Conservation (phyloP, 2,113 vertebrate genomes). For the Turnix velox region DNA sequence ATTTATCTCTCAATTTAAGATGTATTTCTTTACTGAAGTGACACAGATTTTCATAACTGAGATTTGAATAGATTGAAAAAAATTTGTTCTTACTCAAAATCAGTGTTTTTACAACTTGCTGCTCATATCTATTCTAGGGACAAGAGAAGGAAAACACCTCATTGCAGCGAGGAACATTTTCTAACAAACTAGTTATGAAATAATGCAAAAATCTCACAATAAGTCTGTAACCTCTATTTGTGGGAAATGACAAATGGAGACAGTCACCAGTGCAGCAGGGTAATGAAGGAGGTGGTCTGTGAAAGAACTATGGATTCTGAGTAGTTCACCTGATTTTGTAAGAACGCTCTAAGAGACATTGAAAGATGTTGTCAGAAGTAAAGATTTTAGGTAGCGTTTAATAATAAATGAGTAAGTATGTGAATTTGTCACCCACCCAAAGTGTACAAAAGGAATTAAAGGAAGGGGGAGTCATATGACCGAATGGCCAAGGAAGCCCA, state of each 20-base stretch:
- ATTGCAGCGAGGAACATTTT: background rate
- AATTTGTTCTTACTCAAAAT: background rate
- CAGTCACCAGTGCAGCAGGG: background rate
- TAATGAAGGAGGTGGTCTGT: background rate
- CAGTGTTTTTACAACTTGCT: background rate
- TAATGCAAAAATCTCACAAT: background rate
- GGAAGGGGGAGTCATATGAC: background rate
- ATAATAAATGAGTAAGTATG: background rate
- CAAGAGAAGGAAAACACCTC: background rate
- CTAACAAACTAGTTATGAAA: background rate
- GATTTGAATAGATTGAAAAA: background rate
- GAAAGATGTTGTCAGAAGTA: background rate
- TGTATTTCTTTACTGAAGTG: background rate
- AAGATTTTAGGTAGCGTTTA: background rate
- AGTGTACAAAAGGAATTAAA: background rate
- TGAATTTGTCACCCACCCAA: background rate
- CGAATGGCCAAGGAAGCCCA: background rate
- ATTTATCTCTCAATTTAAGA: background rate
- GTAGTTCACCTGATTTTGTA: background rate
- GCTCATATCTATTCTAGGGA: background rate
- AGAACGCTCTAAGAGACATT: background rate
- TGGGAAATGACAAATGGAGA: background rate
- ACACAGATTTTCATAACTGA: background rate
- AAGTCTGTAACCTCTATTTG: background rate
- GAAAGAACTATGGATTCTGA: background rate